phyloP scores from a whole-genome alignment of 2,888 invertebrate species.

The Nomada flava region DNA sequence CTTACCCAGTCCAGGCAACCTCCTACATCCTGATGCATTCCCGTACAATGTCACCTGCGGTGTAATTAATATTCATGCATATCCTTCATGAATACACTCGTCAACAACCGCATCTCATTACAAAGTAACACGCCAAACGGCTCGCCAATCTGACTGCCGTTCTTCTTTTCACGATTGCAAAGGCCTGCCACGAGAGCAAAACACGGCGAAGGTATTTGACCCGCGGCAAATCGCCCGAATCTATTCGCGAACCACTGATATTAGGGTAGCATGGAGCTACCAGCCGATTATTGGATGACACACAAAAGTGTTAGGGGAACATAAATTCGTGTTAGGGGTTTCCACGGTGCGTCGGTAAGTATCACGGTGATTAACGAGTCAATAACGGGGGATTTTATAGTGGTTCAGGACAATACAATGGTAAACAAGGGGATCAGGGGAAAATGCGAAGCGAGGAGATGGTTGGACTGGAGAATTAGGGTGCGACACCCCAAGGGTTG shows the following conservation, averaged over 20 bases:
- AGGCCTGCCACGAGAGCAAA: neutral
- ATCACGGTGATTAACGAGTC: neutral
- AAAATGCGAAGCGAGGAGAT: constrained; percentile 76
- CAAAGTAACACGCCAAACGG: neutral
- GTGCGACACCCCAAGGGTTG: constrained; percentile 75
- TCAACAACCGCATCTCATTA: constrained; percentile 16
- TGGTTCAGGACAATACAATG: constrained; percentile 80
- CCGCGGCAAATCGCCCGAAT: constrained; percentile 74
- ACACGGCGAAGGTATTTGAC: constrained; percentile 15
- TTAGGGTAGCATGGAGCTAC: constrained; percentile 76
- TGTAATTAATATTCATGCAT: constrained; percentile 84
- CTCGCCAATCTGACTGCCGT: neutral
- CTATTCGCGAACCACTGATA: constrained; percentile 74
- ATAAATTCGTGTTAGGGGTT: constrained; percentile 74
- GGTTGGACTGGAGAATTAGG: constrained; percentile 68
- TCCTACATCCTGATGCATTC: constrained; percentile 76
- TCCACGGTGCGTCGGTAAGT: neutral
- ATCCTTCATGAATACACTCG: constrained; percentile 64
- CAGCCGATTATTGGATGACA: constrained; percentile 82
- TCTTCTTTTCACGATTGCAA: neutral
- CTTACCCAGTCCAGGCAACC: constrained; percentile 73
- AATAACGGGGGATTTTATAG: neutral
- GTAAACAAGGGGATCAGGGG: constrained; percentile 83
- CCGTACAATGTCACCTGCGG: constrained; percentile 81
- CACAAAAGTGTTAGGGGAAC: constrained; percentile 83